Conservation (phyloP, 2,113 vertebrate genomes). For the Corapipo altera region DNA sequence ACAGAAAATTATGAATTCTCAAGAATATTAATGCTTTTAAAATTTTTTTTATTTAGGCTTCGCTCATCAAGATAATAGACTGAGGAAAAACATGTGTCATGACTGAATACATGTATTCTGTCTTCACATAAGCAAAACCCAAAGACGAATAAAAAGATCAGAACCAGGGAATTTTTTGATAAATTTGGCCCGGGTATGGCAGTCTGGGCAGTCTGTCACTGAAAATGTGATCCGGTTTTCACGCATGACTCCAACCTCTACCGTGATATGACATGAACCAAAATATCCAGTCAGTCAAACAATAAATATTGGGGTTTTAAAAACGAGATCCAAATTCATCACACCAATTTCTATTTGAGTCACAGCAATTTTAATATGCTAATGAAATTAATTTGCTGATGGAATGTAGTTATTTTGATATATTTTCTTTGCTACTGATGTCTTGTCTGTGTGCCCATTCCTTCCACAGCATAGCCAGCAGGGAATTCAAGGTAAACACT, state of each 20-base stretch:
- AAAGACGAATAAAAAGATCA: neutral
- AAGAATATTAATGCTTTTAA: neutral
- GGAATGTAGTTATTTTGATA: neutral
- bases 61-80: neutral
- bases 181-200: neutral
- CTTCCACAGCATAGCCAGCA: neutral
- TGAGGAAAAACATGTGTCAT: neutral
- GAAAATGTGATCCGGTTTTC: neutral
- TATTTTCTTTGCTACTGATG: neutral
- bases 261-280: neutral
- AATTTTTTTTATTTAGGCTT: neutral
- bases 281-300: neutral
- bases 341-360: neutral
- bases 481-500: constrained; percentile 20
- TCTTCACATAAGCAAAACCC: neutral
- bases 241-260: neutral
- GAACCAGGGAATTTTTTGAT: neutral
- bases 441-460: neutral
- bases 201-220: neutral
- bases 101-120: neutral
- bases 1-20: neutral
- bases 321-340: neutral
- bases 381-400: neutral
- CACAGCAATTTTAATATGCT: neutral
- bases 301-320: neutral